Base-by-base conservation (phyloP, 2,888 invertebrate species). In the Eupithecia dodoneata region DNA sequence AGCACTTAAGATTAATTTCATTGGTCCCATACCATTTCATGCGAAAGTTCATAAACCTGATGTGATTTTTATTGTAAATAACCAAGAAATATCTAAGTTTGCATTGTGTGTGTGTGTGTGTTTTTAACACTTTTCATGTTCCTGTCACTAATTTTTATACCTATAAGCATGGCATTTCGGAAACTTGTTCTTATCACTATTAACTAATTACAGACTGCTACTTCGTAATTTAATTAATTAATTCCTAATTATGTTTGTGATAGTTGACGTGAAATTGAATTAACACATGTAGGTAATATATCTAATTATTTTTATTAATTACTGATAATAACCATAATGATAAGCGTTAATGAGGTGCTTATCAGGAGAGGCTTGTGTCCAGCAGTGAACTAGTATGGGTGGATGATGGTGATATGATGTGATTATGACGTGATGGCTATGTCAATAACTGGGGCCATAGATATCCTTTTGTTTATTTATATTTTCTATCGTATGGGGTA, bases 111-210 rank as follows among this genome's bases (percentile, higher is more conserved):
- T 87, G 79, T 87, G 83, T 82, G 83, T 86, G 83, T 85, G 83
- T 87, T 79, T 87, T 86, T 88, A 90, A 88, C 84, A 44, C 82
- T 80, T 71, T 81, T 83, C 83, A 83, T 85, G 79, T 88, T 87
- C 84, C 82, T 88, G 87, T 91, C 85, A 90, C 91, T 91, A 92
- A 91, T 90, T 85, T 84, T 80, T 80, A 30, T 83, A 80, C 77
- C 72, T 83, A 73, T 83, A 76, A 87, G 88, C 88, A 89, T 90
- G 90, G 76, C 76, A 75, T 71, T 74, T 70, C 67, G n/a, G 44
- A 63, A 67, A 63, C 52, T 63, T 65, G 18, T 70, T 75, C 70
- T 59, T 74, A 69, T 69, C 67, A 10, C 67, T 69, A n/a, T 45
- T 69, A 44, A n/a, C 18, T 69, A 44, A 63, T n/a, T 15, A 69